Evolutionary conservation across 2,797 vertebrate genomes (phyloP).

Genomic region (Silurus aristotelis): DNA sequence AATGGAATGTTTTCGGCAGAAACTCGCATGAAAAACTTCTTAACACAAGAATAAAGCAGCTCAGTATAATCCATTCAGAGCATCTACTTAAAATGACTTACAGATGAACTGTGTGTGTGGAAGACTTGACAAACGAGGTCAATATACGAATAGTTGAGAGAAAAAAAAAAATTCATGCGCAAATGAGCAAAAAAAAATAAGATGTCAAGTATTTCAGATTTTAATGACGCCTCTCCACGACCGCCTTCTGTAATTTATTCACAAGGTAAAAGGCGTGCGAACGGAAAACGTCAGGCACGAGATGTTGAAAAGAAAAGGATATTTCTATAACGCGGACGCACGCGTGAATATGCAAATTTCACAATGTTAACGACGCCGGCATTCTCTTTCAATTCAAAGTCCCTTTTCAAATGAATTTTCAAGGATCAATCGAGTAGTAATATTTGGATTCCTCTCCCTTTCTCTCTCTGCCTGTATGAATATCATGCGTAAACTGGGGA

Average conservation of each 20-base stretch:
- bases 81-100: constrained; percentile 28
- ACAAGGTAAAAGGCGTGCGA: not conserved
- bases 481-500: constrained; percentile 26
- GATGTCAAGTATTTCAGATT: not conserved
- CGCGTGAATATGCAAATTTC: constrained; percentile 59
- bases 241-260: not conserved
- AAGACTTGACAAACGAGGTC: not conserved
- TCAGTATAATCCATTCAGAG: not conserved
- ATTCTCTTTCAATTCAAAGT: constrained; percentile 30
- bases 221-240: not conserved
- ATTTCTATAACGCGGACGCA: constrained; percentile 16
- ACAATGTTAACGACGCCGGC: constrained; percentile 45
- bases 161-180: not conserved
- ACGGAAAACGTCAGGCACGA: not conserved
- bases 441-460: constrained; percentile 20
- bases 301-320: constrained; percentile 18
- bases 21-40: not conserved
- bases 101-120: constrained; percentile 29
- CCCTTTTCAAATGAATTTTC: constrained; percentile 34
- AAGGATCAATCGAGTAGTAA: constrained; percentile 40
- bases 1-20: not conserved
- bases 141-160: not conserved
- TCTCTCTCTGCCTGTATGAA: constrained; percentile 8
- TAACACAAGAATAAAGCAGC: not conserved
- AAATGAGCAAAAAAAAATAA: not conserved